Evolutionary conservation across 2,797 vertebrate species (phyloP).

Genomic region (Acanthurus leucopareius): DNA sequence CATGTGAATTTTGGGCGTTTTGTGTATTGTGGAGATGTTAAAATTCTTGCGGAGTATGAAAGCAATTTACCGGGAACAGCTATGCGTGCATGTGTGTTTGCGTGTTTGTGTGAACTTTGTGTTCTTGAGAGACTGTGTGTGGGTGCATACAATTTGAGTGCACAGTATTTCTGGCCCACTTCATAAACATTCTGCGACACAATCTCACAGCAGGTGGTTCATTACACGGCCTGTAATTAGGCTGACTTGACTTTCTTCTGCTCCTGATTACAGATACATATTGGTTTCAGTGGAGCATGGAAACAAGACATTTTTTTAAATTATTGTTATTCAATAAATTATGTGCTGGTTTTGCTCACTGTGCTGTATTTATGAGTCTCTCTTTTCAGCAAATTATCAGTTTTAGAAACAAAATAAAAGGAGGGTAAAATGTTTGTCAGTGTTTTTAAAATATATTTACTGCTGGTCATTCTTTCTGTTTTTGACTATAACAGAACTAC

Average conservation of each 20-base stretch:
- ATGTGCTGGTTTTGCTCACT: slow-evolving; percentile 45
- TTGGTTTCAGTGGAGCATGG: slow-evolving; percentile 70
- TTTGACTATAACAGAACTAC: slow-evolving; percentile 3
- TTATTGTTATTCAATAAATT: slow-evolving; percentile 56
- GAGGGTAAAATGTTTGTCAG: neutral
- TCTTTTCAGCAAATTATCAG: neutral
- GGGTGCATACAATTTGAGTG: slow-evolving; percentile 41
- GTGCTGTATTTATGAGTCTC: slow-evolving; percentile 10
- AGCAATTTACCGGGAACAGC: slow-evolving; percentile 41
- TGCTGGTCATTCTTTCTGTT: neutral
- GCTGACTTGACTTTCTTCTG: slow-evolving; percentile 78
- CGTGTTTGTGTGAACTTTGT: neutral
- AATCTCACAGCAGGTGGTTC: slow-evolving; percentile 79
- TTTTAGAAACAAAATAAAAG: slow-evolving; percentile 13
- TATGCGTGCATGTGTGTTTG: slow-evolving; percentile 10
- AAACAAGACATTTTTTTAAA: slow-evolving; percentile 55
- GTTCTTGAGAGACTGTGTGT: slow-evolving; percentile 11
- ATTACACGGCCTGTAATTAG: slow-evolving; percentile 80
- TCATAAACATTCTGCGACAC: slow-evolving; percentile 65
- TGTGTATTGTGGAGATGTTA: slow-evolving; percentile 26
- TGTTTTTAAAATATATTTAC: neutral
- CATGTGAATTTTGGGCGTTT: slow-evolving; percentile 14
- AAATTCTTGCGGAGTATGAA: slow-evolving; percentile 41
- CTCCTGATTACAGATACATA: slow-evolving; percentile 79
- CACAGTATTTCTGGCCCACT: slow-evolving; percentile 61